phyloP scores from a whole-genome alignment of 2,888 invertebrate genomes.

The Eurytoma californica region DNA sequence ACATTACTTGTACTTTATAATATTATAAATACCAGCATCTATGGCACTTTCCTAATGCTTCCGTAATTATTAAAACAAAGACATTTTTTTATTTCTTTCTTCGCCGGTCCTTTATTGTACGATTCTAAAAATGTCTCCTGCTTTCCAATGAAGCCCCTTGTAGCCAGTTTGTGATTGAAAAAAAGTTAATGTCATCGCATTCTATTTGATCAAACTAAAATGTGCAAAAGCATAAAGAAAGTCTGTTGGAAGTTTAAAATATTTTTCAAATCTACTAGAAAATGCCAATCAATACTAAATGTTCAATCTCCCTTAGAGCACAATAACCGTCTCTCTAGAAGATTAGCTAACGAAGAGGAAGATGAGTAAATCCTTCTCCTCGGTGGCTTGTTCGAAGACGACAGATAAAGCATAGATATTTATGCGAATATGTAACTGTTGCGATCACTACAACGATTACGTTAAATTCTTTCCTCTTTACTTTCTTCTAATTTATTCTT shows the following conservation, averaged over 20 bases:
- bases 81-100: conserved; percentile 16
- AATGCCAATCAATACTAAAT: too few species aligned
- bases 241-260: too few species aligned
- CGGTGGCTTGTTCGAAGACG: conserved; percentile 16
- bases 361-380: conserved; percentile 4
- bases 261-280: too few species aligned
- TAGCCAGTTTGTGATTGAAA: too few species aligned
- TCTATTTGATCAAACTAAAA: too few species aligned
- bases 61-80: conserved; percentile 8
- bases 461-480: conserved; percentile 21
- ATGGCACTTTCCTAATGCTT: conserved; percentile 42
- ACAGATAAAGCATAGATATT: conserved; percentile 18
- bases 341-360: conserved; percentile 21
- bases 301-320: too few species aligned
- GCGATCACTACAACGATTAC: not conserved
- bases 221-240: too few species aligned
- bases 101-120: conserved; percentile 43
- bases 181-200: too few species aligned
- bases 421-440: too few species aligned
- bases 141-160: too few species aligned
- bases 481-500: not conserved
- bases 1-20: conserved; percentile 2
- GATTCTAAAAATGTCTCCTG: not conserved
- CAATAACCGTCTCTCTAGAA: conserved; percentile 10
- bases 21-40: conserved; percentile 28